A percentile compares a stretch with the other conserved stretches of the same genome.
Evolutionary conservation across 1,140 invertebrate genomes (phyloP).

Genomic region (Heliothis virescens): DNA sequence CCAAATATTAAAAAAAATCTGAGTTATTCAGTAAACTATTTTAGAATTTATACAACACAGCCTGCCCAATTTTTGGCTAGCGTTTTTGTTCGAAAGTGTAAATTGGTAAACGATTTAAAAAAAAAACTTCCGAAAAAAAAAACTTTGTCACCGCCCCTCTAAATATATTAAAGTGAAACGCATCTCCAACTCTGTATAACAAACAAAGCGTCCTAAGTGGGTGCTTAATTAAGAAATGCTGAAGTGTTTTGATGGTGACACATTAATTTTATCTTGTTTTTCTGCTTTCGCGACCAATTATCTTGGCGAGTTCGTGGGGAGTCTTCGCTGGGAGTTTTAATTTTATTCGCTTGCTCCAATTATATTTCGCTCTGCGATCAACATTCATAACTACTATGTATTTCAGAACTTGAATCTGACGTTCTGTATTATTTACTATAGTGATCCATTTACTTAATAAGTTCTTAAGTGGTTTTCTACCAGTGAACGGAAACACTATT

Average conservation of each 20-base stretch:
- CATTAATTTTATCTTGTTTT: constrained; percentile 81
- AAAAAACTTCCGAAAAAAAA: constrained; percentile 8
- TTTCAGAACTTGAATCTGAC: constrained; percentile 34
- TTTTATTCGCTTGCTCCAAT: constrained; percentile 67
- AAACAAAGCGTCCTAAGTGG: constrained; percentile 71
- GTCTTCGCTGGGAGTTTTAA: constrained; percentile 67
- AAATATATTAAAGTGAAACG: constrained; percentile 48
- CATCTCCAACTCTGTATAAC: constrained; percentile 52
- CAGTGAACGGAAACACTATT: neutral
- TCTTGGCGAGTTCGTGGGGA: constrained; percentile 59
- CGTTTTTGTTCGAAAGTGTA: too few species aligned
- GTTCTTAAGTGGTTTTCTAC: too few species aligned
- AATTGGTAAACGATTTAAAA: neutral
- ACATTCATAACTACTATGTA: constrained; percentile 40
- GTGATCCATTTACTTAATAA: too few species aligned
- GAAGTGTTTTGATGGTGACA: constrained; percentile 78
- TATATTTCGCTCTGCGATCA: constrained; percentile 60
- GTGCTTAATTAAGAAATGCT: constrained; percentile 73
- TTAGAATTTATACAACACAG: too few species aligned
- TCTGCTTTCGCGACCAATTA: constrained; percentile 74
- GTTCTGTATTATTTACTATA: neutral
- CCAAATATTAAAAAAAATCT: too few species aligned
- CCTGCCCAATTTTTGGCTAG: neutral
- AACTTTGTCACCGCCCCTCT: constrained; percentile 10
- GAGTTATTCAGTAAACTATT: too few species aligned